Conservation (phyloP, 2,888 invertebrate genomes). For the Steromphala cineraria region DNA sequence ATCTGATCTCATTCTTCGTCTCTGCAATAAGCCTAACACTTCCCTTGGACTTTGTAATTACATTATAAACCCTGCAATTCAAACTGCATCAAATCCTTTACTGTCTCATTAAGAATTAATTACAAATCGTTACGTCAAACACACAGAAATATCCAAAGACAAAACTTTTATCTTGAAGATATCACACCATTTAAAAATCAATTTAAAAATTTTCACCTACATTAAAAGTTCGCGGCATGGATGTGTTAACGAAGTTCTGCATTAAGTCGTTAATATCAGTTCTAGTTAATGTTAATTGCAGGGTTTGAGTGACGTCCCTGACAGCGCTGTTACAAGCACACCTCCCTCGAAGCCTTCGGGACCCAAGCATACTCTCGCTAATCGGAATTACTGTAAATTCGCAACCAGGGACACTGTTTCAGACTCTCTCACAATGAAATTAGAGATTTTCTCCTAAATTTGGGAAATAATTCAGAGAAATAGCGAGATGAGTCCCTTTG, state of each 20-base stretch:
- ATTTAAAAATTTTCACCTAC: no score
- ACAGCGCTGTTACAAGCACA: slow-evolving; percentile 2
- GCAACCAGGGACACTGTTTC: background rate
- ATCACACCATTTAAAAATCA: no score
- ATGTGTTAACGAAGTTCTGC: background rate
- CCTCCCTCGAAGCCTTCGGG: background rate
- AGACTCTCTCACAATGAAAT: slow-evolving; percentile 4
- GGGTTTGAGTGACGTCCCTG: background rate
- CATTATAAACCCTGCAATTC: slow-evolving; percentile 6
- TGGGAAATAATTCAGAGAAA: background rate
- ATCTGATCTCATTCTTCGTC: background rate
- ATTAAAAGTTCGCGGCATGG: no score
- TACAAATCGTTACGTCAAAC: background rate
- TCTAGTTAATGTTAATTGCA: slow-evolving; percentile 9
- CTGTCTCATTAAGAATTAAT: background rate
- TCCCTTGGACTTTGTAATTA: background rate
- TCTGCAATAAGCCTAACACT: background rate
- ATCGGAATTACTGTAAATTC: slow-evolving; percentile 11
- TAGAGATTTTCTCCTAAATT: background rate
- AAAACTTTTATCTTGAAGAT: no score
- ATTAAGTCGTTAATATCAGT: slow-evolving; percentile 3
- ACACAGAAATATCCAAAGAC: no score
- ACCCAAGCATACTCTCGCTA: background rate
- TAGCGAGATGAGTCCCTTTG: background rate
- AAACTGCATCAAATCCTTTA: background rate